Conservation (phyloP, 2,113 vertebrate genomes). For the Anhinga anhinga region DNA sequence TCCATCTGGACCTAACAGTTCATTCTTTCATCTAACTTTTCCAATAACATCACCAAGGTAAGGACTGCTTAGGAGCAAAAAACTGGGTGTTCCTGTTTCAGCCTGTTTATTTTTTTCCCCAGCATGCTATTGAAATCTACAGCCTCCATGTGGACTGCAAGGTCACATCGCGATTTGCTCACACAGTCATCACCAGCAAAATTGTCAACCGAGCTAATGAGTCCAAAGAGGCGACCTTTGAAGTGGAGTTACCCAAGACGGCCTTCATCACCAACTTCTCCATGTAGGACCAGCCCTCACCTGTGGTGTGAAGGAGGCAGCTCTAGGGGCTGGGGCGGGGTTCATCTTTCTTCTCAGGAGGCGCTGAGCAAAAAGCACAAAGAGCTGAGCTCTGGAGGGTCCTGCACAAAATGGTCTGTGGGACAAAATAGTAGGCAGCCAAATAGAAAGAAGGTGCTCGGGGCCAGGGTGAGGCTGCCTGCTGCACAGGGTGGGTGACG, state of each 20-base stretch:
- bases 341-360: neutral
- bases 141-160: conserved; percentile 86
- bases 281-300: conserved; percentile 78
- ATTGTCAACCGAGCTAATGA: conserved; percentile 79
- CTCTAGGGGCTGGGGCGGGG: neutral
- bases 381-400: neutral
- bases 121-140: conserved; percentile 81
- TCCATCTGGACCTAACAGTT: neutral
- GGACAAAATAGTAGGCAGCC: neutral
- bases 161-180: conserved; percentile 86
- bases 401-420: neutral
- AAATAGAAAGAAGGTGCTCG: neutral
- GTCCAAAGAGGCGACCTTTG: conserved; percentile 80
- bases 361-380: neutral
- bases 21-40: neutral
- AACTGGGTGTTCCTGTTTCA: neutral
- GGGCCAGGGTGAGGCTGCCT: neutral
- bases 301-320: neutral
- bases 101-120: neutral
- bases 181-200: conserved; percentile 84
- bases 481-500: neutral
- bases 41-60: neutral
- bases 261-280: conserved; percentile 94
- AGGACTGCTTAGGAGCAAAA: neutral
- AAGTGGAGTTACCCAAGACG: conserved; percentile 88